phyloP scores from a whole-genome alignment of 2,113 vertebrate species.

The Zapus hudsonius region DNA sequence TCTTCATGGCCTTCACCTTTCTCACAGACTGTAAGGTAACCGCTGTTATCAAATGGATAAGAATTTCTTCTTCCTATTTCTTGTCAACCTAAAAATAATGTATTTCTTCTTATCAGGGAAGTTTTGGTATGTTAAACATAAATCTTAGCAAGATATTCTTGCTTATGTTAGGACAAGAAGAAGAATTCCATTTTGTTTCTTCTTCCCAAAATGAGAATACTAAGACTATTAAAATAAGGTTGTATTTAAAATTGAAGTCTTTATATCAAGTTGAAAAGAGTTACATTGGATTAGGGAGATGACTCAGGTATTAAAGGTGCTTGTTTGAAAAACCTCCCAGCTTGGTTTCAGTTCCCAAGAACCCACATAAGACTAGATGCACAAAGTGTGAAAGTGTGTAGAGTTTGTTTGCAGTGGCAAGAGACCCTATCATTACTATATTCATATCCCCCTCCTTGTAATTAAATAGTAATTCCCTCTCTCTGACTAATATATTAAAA shows the following conservation, averaged over 20 bases:
- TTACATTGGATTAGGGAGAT: neutral
- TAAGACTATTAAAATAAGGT: constrained; percentile 24
- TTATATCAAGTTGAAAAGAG: neutral
- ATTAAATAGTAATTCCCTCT: too few species aligned
- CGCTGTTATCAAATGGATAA: constrained; percentile 67
- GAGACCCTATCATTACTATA: too few species aligned
- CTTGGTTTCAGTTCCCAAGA: too few species aligned
- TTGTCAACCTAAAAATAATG: constrained; percentile 65
- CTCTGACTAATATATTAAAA: too few species aligned
- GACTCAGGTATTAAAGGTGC: too few species aligned
- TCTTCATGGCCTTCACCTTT: constrained; percentile 79
- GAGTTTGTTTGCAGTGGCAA: too few species aligned
- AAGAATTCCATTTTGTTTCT: constrained; percentile 51
- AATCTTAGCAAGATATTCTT: constrained; percentile 51
- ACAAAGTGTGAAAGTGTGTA: too few species aligned
- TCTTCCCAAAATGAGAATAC: constrained; percentile 42
- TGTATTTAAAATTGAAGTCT: constrained; percentile 53
- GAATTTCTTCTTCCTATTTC: constrained; percentile 74
- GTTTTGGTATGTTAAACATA: constrained; percentile 51
- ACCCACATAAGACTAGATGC: too few species aligned
- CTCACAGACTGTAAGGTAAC: constrained; percentile 73
- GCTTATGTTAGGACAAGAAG: constrained; percentile 33
- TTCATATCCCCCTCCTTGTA: too few species aligned
- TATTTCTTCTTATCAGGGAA: constrained; percentile 56
- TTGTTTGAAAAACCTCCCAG: too few species aligned